These are phyloP conservation scores for Bergia puertoricense DNA, from an alignment of 92 coral and sea anemone species.

Conservation along the genomic window DNA sequence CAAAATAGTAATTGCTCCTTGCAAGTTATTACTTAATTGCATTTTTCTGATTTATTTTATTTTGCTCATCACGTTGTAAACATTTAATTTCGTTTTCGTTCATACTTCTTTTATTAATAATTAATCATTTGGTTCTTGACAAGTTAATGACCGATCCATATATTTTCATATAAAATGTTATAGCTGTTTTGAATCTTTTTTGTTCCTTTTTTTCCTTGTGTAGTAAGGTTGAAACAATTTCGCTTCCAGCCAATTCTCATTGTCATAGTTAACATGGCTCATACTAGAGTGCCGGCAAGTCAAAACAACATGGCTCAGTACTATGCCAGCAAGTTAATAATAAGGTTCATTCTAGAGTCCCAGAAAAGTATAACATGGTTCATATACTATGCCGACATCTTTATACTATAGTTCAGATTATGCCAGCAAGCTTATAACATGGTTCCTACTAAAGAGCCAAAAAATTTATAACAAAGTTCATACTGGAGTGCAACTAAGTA, in stretches of 20 bases:
- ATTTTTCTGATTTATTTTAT: not conserved
- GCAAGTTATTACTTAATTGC: not conserved
- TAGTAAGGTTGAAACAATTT: not conserved
- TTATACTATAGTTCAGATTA: too few relatives aligned
- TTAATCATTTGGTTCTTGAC: not conserved
- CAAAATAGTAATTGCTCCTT: not conserved
- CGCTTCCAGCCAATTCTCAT: not conserved
- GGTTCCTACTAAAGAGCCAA: constrained; percentile 17
- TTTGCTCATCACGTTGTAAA: not conserved
- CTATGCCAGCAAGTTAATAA: too few relatives aligned
- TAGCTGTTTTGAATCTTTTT: not conserved
- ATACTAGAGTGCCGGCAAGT: constrained; percentile 25
- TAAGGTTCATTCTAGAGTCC: too few relatives aligned
- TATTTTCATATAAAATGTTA: not conserved
- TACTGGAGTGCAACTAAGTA: too few relatives aligned
- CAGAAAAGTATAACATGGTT: too few relatives aligned
- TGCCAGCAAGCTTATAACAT: too few relatives aligned
- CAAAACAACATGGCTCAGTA: too few relatives aligned
- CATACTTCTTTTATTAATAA: not conserved
- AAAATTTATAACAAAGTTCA: not conserved
- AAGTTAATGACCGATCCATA: not conserved
- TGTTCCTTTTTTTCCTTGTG: not conserved
- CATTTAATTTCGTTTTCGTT: not conserved
- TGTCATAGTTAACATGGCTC: not conserved
- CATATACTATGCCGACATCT: too few relatives aligned